Base-by-base conservation (phyloP, 2,888 invertebrate species). In the Chymomyza procnemis region DNA sequence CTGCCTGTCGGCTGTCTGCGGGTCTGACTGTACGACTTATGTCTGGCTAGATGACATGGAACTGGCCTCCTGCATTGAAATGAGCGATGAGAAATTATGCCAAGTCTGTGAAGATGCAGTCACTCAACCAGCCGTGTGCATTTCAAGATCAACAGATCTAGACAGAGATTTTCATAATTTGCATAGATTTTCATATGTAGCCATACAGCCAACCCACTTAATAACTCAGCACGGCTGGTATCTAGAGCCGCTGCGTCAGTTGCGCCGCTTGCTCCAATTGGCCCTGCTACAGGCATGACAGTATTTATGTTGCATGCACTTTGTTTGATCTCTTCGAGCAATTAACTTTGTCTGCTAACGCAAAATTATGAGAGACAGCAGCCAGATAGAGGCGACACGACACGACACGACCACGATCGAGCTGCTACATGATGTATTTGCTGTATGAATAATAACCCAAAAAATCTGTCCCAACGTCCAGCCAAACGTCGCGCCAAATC, bases 291-390 rank as follows among this genome's bases (percentile, higher is more conserved):
- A 21, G 48, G 56, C 66, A 61, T 61, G 19, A 47, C 19, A 63
- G 73, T 82, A 88, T 89, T 88, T 87, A 89, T 88, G 87, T 86
- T 75, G 89, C 89, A 77, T 89, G 87, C 88, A 88, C 78, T 88
- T 80, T 88, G 89, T 89, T 89, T 89, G 88, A 89, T 89, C 88
- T 89, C 77, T 78, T 77, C 75, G 88, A 67, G 78, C 78, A 89
- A 88, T 89, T 88, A 80, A 74, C 75, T 79, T 76, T 74, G 88
- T 88, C 88, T 88, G 88, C 81, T 54, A 50, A 61, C 54, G 59
- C 59, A 54, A 59, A 69, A 76, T 66, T 74, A 76, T 70, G 66
- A 73, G 52, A 66, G 59, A 65, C 67, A 64, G 56, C 59, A 56
- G 56, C 61, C 67, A 57, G 57, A 18, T n/a, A 55, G 26, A 22